Evolutionary conservation across 2,113 vertebrate genomes (phyloP).

Genomic region (Pica pica): DNA sequence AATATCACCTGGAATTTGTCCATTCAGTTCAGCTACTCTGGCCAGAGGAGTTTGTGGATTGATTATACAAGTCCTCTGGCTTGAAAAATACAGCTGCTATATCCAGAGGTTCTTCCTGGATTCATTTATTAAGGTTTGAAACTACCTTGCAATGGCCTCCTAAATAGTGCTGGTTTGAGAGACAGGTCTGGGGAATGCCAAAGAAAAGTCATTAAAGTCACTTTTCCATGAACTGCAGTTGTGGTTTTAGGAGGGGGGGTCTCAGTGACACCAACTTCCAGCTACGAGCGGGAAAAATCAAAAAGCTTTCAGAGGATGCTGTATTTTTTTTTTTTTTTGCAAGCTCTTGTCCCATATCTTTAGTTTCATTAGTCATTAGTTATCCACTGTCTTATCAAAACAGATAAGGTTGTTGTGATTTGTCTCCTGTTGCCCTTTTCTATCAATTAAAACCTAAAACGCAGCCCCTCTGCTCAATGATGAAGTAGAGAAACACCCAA

Average conservation of each 20-base stretch:
- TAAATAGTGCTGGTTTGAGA: not conserved
- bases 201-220: not conserved
- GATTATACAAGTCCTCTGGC: not conserved
- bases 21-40: not conserved
- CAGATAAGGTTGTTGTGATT: not conserved
- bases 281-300: not conserved
- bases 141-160: not conserved
- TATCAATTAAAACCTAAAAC: not conserved
- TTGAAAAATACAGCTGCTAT: not conserved
- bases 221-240: not conserved
- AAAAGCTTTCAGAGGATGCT: not conserved
- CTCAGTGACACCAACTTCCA: not conserved
- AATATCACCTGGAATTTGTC: not conserved
- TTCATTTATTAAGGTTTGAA: not conserved
- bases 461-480: not conserved
- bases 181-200: not conserved
- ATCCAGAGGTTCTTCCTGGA: not conserved
- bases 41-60: not conserved
- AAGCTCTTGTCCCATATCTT: not conserved
- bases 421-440: not conserved
- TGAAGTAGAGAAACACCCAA: not conserved
- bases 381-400: not conserved
- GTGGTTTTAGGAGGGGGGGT: accelerated
- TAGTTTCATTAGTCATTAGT: not conserved
- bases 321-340: not conserved